A percentile compares a stretch with the other conserved stretches of the same genome.
Conservation (phyloP, 2,797 vertebrate genomes). For the Mormyrus hasselquistii region DNA sequence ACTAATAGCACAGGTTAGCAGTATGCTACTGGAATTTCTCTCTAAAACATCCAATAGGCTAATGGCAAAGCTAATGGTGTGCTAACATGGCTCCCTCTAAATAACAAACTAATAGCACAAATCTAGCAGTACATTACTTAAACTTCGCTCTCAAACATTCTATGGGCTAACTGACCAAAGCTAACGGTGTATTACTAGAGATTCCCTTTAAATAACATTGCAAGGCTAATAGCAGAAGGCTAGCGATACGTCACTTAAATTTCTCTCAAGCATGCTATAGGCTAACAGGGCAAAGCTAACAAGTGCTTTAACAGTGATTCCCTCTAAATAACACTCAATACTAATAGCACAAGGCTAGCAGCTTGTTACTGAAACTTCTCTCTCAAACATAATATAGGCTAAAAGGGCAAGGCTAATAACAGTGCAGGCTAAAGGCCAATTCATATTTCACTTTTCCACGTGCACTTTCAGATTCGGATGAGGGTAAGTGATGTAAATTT, state of each 20-base stretch:
- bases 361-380: not conserved
- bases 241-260: not conserved
- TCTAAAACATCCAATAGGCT: not conserved
- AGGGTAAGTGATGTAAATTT: not conserved
- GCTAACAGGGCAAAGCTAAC: not conserved
- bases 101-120: not conserved
- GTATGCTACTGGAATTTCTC: not conserved
- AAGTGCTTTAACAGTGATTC: not conserved
- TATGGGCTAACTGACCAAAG: not conserved
- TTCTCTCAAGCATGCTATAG: not conserved
- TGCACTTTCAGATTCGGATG: not conserved
- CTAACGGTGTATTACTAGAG: not conserved
- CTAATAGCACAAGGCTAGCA: not conserved
- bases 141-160: not conserved
- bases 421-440: not conserved
- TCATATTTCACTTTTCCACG: not conserved
- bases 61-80: not conserved
- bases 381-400: not conserved
- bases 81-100: not conserved
- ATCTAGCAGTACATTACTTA: not conserved
- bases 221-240: not conserved
- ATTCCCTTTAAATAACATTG: not conserved
- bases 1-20: not conserved
- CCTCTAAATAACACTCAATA: not conserved
- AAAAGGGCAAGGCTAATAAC: not conserved